Conservation (phyloP, 2,797 vertebrate species). For the Pachyuromys duprasi region DNA sequence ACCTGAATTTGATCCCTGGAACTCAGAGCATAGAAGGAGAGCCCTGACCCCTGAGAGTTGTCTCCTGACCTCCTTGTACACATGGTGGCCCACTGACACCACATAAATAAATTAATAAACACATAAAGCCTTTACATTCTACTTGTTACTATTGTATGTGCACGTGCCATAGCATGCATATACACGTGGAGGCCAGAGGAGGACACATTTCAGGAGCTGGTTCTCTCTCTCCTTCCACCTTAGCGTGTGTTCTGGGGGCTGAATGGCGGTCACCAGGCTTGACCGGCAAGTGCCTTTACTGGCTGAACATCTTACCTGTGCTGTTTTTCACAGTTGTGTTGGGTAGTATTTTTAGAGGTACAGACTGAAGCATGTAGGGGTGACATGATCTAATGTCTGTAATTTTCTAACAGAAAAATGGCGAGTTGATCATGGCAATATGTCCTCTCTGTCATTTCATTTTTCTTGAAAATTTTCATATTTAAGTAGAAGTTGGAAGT, state of each 20-base stretch:
- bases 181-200: no score
- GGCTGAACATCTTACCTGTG: background rate
- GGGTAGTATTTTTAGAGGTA: background rate
- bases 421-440: background rate
- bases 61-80: background rate
- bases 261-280: background rate
- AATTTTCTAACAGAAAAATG: background rate
- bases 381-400: background rate
- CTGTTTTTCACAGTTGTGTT: background rate
- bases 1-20: background rate
- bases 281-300: background rate
- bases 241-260: background rate
- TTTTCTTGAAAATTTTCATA: slow-evolving; percentile 1
- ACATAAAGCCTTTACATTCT: background rate
- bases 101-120: background rate
- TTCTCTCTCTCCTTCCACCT: background rate
- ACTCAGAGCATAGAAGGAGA: background rate
- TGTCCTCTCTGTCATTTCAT: background rate
- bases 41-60: background rate
- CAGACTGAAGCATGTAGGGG: background rate
- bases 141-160: background rate
- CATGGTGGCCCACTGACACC: no score
- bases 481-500: slow-evolving; percentile 23
- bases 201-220: background rate
- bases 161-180: background rate